These are phyloP conservation scores for Hemichromis elongatus DNA, from an alignment of 2,113 vertebrate species.

Conservation along the genomic window DNA sequence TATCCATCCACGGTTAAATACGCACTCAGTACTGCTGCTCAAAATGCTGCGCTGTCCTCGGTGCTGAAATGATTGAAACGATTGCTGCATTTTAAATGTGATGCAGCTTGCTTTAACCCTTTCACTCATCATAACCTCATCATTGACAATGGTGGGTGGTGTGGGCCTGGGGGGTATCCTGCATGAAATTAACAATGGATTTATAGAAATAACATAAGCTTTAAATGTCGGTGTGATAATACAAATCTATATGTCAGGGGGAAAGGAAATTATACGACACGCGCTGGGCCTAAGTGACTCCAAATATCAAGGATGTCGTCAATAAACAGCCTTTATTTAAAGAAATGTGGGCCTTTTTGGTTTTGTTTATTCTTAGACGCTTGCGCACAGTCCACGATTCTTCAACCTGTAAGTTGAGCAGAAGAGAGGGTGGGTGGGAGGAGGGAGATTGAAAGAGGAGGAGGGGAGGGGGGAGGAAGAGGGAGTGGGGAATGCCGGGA, in stretches of 20 bases:
- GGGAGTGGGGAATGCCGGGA: slow-evolving; percentile 65
- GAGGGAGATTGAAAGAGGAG: slow-evolving; percentile 32
- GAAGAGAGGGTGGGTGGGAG: slow-evolving; percentile 72
- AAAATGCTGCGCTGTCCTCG: slow-evolving; percentile 11
- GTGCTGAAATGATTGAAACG: background rate
- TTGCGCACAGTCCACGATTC: slow-evolving; percentile 17
- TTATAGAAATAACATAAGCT: background rate
- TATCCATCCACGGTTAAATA: background rate
- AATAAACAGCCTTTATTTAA: background rate
- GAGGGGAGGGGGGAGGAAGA: slow-evolving; percentile 9
- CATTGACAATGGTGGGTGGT: background rate
- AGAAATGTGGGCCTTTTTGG: background rate
- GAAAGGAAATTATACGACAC: background rate
- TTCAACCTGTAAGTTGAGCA: slow-evolving; percentile 83
- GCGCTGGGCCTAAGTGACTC: background rate
- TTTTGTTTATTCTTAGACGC: background rate
- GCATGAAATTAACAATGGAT: background rate
- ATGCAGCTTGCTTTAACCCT: background rate
- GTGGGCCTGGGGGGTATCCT: background rate
- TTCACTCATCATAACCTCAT: background rate
- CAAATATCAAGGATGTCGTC: background rate
- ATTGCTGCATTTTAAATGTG: background rate
- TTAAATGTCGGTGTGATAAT: background rate
- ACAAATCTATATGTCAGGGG: background rate
- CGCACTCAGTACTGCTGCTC: background rate